Conservation (phyloP, 1,140 invertebrate species). For the Drosophila burlai region DNA sequence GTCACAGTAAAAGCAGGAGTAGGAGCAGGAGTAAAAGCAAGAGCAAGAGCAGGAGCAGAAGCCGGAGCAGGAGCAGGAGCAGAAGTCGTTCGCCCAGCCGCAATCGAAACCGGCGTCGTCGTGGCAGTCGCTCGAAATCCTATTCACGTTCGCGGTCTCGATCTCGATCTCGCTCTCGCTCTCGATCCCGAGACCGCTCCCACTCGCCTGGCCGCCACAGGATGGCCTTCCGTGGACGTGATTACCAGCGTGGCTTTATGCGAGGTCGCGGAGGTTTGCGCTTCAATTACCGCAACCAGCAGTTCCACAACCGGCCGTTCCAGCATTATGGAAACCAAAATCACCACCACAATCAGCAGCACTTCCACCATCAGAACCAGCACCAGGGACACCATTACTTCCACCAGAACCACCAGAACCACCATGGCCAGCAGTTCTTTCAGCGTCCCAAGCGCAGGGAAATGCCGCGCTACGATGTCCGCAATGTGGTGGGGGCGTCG, state of each 20-base stretch:
- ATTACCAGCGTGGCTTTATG: slow-evolving; percentile 25
- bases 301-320: slow-evolving; percentile 49
- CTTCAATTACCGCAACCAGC: slow-evolving; percentile 62
- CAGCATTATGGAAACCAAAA: slow-evolving; percentile 36
- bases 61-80: slow-evolving; percentile 25
- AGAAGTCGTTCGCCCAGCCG: slow-evolving; percentile 45
- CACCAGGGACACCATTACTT: slow-evolving; percentile 33
- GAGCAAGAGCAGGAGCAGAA: slow-evolving; percentile 15
- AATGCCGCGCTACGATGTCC: slow-evolving; percentile 92
- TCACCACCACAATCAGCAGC: slow-evolving; percentile 13
- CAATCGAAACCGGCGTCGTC: slow-evolving; percentile 42
- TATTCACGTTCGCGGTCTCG: slow-evolving; percentile 58
- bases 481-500: slow-evolving; percentile 90
- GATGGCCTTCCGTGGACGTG: slow-evolving; percentile 36
- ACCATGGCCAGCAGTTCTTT: slow-evolving; percentile 41
- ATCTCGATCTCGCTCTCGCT: slow-evolving; percentile 16
- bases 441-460: slow-evolving; percentile 92
- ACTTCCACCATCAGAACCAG: slow-evolving; percentile 19
- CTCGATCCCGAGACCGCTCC: slow-evolving; percentile 26
- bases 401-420: slow-evolving; percentile 9
- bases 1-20: slow-evolving; percentile 22
- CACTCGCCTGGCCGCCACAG: slow-evolving; percentile 33
- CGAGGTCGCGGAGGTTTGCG: slow-evolving; percentile 51
- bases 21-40: slow-evolving; percentile 13
- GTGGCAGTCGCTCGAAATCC: slow-evolving; percentile 61